These are phyloP conservation scores for Drosophila teissieri DNA, from an alignment of 1,140 invertebrate genomes.

Conservation along the genomic window DNA sequence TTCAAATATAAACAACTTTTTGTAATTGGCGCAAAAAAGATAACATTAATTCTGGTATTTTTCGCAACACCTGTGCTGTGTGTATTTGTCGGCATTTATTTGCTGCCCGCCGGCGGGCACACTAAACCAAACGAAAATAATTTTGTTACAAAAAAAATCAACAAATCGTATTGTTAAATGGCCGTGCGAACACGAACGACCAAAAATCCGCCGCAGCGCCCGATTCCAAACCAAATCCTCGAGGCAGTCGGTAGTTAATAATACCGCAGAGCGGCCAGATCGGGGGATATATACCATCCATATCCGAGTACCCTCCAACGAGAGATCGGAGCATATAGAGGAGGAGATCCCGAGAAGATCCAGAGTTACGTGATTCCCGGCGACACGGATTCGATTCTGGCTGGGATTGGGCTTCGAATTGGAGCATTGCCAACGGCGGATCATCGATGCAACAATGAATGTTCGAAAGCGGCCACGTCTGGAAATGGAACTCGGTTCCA, in stretches of 20 bases:
- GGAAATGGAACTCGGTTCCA: constrained; percentile 45
- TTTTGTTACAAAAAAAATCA: constrained; percentile 40
- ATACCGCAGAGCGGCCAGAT: constrained; percentile 17
- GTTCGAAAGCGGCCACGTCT: constrained; percentile 71
- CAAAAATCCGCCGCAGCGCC: constrained; percentile 17
- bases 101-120: constrained; percentile 10
- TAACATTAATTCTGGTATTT: not conserved
- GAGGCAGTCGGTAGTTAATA: constrained; percentile 40
- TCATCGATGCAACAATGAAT: constrained; percentile 55
- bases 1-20: not conserved
- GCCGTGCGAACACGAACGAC: constrained; percentile 24
- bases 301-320: not conserved
- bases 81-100: constrained; percentile 23
- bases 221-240: constrained; percentile 17
- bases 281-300: not conserved
- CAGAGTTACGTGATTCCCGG: constrained; percentile 30
- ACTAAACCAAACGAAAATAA: constrained; percentile 29
- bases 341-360: constrained; percentile 14
- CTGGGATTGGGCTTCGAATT: constrained; percentile 10
- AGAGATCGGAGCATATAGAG: constrained; percentile 7
- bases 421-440: not conserved
- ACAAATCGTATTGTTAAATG: constrained; percentile 48
- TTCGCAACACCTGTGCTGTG: not conserved
- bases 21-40: not conserved
- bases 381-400: constrained; percentile 2